phyloP scores from a whole-genome alignment of 2,888 invertebrate species.

The Nyleta sp. region DNA sequence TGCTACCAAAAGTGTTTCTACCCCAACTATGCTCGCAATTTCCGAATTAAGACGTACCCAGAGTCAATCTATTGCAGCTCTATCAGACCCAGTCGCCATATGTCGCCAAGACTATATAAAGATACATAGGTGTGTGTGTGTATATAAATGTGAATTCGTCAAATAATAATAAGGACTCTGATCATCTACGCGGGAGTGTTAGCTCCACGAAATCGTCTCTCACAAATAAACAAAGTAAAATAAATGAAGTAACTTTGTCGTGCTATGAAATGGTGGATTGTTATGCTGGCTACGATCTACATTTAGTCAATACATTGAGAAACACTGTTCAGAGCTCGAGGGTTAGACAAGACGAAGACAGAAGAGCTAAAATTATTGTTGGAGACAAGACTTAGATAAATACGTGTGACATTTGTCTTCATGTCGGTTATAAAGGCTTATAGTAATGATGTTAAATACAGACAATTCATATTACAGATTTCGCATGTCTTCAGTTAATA shows the following conservation, averaged over 20 bases:
- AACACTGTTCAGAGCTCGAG: slow-evolving; percentile 66
- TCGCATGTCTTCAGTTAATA: slow-evolving; percentile 56
- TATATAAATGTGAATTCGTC: background rate
- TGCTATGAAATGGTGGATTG: slow-evolving; percentile 62
- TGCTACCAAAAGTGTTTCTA: slow-evolving; percentile 46
- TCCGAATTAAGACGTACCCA: slow-evolving; percentile 43
- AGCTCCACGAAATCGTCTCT: slow-evolving; percentile 47
- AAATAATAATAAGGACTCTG: slow-evolving; percentile 39
- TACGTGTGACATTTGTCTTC: slow-evolving; percentile 59
- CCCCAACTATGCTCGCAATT: slow-evolving; percentile 53
- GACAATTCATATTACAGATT: slow-evolving; percentile 55
- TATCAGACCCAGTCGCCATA: slow-evolving; percentile 52
- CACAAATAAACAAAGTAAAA: slow-evolving; percentile 51
- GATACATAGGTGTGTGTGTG: slow-evolving; percentile 28
- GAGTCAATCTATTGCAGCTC: slow-evolving; percentile 49
- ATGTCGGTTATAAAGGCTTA: slow-evolving; percentile 55
- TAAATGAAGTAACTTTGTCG: slow-evolving; percentile 52
- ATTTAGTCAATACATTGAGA: slow-evolving; percentile 63
- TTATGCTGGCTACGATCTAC: slow-evolving; percentile 65
- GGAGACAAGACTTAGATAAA: slow-evolving; percentile 61
- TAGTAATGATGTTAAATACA: slow-evolving; percentile 58
- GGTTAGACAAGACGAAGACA: slow-evolving; percentile 67
- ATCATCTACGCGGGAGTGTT: slow-evolving; percentile 59
- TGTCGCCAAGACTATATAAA: slow-evolving; percentile 45
- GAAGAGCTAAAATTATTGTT: slow-evolving; percentile 66